These are phyloP conservation scores for Drosophila conformis DNA, from an alignment of 2,888 invertebrate species.

Conservation along the genomic window DNA sequence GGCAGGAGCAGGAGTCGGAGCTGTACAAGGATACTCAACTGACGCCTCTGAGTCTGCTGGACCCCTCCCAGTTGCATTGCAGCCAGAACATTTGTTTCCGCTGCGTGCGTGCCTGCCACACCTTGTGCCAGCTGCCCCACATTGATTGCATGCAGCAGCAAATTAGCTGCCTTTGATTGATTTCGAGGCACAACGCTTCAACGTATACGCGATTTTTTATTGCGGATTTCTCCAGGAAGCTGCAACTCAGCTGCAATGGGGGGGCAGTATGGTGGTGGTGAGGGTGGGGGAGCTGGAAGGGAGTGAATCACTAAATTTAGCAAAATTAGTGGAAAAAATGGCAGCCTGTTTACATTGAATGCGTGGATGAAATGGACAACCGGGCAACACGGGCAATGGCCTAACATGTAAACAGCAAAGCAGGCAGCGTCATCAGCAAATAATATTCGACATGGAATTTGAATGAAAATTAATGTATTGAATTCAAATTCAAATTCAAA, in stretches of 20 bases:
- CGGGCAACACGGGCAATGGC: conserved; percentile 48
- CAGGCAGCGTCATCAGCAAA: background rate
- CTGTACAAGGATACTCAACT: conserved; percentile 40
- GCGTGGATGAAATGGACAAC: conserved; percentile 26
- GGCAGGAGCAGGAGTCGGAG: conserved; percentile 2
- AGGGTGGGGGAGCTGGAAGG: background rate
- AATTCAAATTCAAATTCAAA: background rate
- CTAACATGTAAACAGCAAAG: conserved; percentile 47
- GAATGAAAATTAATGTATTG: conserved; percentile 8
- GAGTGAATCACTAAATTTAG: conserved; percentile 29
- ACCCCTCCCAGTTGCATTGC: conserved; percentile 34
- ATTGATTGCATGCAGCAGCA: conserved; percentile 73
- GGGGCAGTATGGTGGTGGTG: background rate
- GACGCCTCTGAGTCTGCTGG: conserved; percentile 46
- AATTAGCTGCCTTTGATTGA: conserved; percentile 72
- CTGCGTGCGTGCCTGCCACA: conserved; percentile 2
- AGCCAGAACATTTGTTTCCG: background rate
- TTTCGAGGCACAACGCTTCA: conserved; percentile 43
- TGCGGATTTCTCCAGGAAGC: conserved; percentile 38
- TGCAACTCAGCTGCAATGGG: conserved; percentile 19
- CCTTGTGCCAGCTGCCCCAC: conserved; percentile 12
- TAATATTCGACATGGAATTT: background rate
- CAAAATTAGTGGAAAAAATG: conserved; percentile 2
- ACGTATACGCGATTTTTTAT: conserved; percentile 41
- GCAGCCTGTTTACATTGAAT: conserved; percentile 42